Evolutionary conservation across 2,113 vertebrate genomes (phyloP), one percentile per base, ranked within the genome.

Genomic region (Gasterosteus aculeatus): DNA sequence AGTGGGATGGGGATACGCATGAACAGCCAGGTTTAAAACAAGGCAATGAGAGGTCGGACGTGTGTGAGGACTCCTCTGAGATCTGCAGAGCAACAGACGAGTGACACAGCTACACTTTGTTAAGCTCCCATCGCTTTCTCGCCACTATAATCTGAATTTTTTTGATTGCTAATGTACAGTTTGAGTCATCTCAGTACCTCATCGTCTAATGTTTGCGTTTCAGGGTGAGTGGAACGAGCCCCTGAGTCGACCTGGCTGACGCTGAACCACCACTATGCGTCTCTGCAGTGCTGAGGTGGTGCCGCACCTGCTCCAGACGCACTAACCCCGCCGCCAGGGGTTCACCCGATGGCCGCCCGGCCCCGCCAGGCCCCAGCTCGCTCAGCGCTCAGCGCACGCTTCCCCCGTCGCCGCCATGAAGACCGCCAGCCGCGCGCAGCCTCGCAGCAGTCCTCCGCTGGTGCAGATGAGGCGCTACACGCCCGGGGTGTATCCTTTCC

Each of bases 401-500:
- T 31, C 16, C 46, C 75, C 70, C 75, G 35, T 61, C 46, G 91
- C 92, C 93, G 90, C 83, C 85, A 94, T 89, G 91, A 96, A 94
- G 94, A 98, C 97, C 89, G 96, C 95, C 93, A 95, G 95, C 89
- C 95, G 95, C 18, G 91, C 94, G 78, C 95, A 91, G 85, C 82
- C 96, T 56, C 94, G 95, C 93, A 95, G 94, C 0, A 95, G 95
- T 56, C 94, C 96, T 1, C 95, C 96, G 68, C 96, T 94, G 72
- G 94, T 95, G 94, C 96, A 95, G 93, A 97, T 96, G 96, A 95
- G 94, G 95, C 96, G 95, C 92, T 98, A 97, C 65, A 93, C 95
- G 16, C 91, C 96, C 0, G 90, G 94, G 0, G 93, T 96, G 47
- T 98, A 97, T 76, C 96, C 97, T 0, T 94, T 98, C 61, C 95